Conservation (phyloP, 2,113 vertebrate genomes). For the Camelus dromedarius region DNA sequence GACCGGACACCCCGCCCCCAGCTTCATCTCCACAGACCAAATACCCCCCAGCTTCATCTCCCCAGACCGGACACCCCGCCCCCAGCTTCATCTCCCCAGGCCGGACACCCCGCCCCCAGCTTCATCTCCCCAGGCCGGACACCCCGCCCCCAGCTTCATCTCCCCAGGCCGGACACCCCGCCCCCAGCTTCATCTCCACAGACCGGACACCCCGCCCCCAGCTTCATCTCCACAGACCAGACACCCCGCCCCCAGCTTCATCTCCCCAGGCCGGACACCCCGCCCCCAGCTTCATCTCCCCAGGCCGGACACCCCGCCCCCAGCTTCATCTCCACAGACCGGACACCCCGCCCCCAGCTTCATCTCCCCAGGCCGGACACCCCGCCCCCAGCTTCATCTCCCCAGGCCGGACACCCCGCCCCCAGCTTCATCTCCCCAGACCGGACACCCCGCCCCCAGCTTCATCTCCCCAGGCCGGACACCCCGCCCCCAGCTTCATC, state of each 20-base stretch:
- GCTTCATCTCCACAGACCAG: too few species aligned
- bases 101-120: background rate
- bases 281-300: too few species aligned
- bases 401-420: too few species aligned
- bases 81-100: too few species aligned
- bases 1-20: fast-evolving
- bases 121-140: background rate
- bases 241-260: background rate
- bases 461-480: fast-evolving
- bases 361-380: too few species aligned
- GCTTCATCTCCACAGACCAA: too few species aligned
- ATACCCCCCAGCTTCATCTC: background rate
- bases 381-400: background rate
- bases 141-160: too few species aligned
- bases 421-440: too few species aligned
- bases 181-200: background rate
- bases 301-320: too few species aligned
- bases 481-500: background rate
- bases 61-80: background rate
- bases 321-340: background rate
- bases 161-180: too few species aligned
- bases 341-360: too few species aligned
- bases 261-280: too few species aligned
- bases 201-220: fast-evolving
- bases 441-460: background rate